Base-by-base conservation (phyloP, 2,113 vertebrate genomes). In the Callipepla squamata region DNA sequence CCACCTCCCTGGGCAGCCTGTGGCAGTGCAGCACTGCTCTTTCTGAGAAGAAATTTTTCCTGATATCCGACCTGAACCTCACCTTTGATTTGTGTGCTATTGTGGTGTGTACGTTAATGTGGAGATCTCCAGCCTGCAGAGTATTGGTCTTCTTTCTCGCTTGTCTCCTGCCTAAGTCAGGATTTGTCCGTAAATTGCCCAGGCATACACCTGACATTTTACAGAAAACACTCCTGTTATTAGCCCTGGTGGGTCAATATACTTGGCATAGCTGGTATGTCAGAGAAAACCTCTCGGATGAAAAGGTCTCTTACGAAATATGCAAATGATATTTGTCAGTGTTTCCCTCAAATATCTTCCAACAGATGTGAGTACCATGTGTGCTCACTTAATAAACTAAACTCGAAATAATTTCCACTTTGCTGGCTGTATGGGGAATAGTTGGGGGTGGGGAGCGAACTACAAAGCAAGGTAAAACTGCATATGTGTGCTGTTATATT, bases 391-490 rank as follows among this genome's bases (percentile, higher is more conserved):
- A 90, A 85, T 92, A 96, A 90, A 66, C 74, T 80, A 86, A 94
- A 96, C 79, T 69, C 80, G 76, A 85, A 94, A 93, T 89, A 92
- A 95, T 94, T 95, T 92, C 85, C 88, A 93, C 90, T 90, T 95
- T 94, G 69, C 74, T 89, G 76, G 80, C 93, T 94, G 88, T 79
- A 90, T 93, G 57, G 25, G 65, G 78, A 91, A 92, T 90, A 90
- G 90, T 85, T 67, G 76, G 25, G 16, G 40, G 72, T 3, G 22
- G 79, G 70, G 82, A 88, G 38, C 0, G 0, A 92, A 91, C 92
- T 96, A 93, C 95, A 96, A 96, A 97, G 96, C 93, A 95, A 96
- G 94, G 95, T 96, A 96, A 93, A 94, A 84, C 82, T 90, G 90
- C 95, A 95, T 96, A 92, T 97, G 95, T 94, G 85, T 79, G 87